These are phyloP conservation scores for Mico argentatus DNA, from an alignment of 2,797 vertebrate species.

Conservation along the genomic window DNA sequence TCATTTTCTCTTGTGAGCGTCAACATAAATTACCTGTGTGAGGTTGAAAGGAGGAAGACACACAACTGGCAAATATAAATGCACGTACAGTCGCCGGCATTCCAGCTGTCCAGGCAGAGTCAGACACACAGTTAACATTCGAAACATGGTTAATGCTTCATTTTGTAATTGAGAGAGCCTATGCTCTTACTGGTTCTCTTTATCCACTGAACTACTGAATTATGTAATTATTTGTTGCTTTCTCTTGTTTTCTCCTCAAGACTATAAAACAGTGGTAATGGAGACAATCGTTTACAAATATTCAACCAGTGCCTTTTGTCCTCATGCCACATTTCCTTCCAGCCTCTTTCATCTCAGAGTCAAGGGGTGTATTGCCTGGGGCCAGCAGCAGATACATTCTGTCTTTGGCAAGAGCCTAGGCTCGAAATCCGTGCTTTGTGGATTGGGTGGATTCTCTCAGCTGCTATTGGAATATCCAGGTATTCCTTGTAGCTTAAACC, in stretches of 20 bases:
- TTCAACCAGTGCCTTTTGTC: not conserved
- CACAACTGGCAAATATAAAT: constrained; percentile 44
- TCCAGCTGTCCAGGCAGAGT: not conserved
- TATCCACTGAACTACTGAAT: not conserved
- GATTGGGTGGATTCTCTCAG: not conserved
- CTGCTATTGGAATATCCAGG: not conserved
- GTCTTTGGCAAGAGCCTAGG: not conserved
- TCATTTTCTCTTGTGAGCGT: constrained; percentile 61
- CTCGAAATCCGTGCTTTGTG: not conserved
- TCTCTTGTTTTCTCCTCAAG: not conserved
- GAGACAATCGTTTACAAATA: not conserved
- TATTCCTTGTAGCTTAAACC: not conserved
- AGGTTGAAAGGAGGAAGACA: constrained; percentile 47
- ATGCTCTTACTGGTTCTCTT: not conserved
- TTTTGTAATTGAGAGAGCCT: constrained; percentile 35
- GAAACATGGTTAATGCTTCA: constrained; percentile 40
- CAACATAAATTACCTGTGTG: constrained; percentile 69
- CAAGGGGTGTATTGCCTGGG: not conserved
- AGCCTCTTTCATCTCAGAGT: not conserved
- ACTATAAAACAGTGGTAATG: not conserved
- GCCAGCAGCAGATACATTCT: not conserved
- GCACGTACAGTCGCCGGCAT: not conserved
- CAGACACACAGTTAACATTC: not conserved
- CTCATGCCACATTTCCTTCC: not conserved
- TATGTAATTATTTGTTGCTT: not conserved